Evolutionary conservation across 2,113 vertebrate species (phyloP).

Genomic region (Craseonycteris thonglongyai): DNA sequence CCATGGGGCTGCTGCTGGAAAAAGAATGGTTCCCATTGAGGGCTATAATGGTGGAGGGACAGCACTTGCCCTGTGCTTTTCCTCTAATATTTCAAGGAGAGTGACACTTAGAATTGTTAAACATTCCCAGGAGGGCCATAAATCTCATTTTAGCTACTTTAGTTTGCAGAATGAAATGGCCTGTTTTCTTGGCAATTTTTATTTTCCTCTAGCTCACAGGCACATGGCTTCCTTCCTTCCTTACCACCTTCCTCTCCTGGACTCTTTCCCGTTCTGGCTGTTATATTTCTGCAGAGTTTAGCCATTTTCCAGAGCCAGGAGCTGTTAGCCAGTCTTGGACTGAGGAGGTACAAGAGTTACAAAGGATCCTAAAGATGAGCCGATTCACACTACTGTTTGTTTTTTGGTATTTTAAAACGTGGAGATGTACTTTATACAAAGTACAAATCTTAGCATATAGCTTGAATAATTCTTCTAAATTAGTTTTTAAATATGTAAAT

Average conservation of each 20-base stretch:
- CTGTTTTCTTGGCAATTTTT: conserved; percentile 63
- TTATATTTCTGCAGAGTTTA: background rate
- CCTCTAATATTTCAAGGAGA: conserved; percentile 63
- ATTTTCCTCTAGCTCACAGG: conserved; percentile 26
- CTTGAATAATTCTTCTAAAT: background rate
- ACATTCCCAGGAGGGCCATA: conserved; percentile 51
- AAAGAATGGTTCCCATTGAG: conserved; percentile 14
- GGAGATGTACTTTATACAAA: background rate
- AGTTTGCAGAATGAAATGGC: conserved; percentile 60
- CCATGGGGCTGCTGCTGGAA: background rate
- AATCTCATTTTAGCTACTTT: conserved; percentile 62
- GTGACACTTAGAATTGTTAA: conserved; percentile 53
- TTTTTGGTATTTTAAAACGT: background rate
- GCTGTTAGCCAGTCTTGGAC: background rate
- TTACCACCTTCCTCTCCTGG: background rate
- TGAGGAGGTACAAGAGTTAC: background rate
- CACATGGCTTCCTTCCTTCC: background rate
- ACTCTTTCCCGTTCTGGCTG: background rate
- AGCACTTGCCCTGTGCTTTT: conserved; percentile 1
- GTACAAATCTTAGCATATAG: background rate
- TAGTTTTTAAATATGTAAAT: background rate
- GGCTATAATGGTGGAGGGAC: conserved; percentile 23
- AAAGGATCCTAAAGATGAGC: background rate
- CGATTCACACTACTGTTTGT: background rate
- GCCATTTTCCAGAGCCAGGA: background rate